These are phyloP conservation scores for Rhodeus uyekii DNA, from an alignment of 2,797 vertebrate genomes.

Conservation along the genomic window DNA sequence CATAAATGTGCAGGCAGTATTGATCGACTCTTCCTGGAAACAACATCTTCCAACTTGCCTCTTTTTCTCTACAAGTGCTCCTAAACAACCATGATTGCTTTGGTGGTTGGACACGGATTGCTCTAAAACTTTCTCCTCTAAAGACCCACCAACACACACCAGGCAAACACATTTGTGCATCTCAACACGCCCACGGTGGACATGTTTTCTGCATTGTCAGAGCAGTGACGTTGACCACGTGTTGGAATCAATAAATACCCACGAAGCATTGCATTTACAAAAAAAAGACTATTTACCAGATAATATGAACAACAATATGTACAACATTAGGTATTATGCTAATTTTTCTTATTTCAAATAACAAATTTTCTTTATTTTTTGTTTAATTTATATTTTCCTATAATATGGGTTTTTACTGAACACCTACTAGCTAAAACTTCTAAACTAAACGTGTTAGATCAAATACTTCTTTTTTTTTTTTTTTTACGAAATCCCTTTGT, in stretches of 20 bases:
- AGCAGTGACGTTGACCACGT: slow-evolving; percentile 42
- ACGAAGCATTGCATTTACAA: not conserved
- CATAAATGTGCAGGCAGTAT: not conserved
- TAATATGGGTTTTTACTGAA: not conserved
- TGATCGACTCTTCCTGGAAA: not conserved
- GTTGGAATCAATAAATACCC: slow-evolving; percentile 21
- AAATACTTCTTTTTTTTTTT: too few species aligned
- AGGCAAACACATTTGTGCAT: slow-evolving; percentile 7
- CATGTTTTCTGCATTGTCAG: slow-evolving; percentile 47
- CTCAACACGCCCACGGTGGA: slow-evolving; percentile 19
- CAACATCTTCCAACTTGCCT: not conserved
- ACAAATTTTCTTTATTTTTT: not conserved
- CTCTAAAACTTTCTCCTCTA: slow-evolving; percentile 1
- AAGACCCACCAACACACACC: not conserved
- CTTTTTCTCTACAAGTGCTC: slow-evolving; percentile 1
- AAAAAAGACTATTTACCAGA: not conserved
- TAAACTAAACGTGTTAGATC: not conserved
- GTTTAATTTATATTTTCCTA: not conserved
- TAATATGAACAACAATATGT: not conserved
- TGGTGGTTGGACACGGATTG: not conserved
- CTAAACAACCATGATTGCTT: slow-evolving; percentile 8
- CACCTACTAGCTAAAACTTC: not conserved
- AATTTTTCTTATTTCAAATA: not conserved
- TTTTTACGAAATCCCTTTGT: slow-evolving; percentile 6
- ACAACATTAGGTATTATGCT: not conserved